Base-by-base conservation (phyloP, 2,113 vertebrate genomes). In the Channa maculata region DNA sequence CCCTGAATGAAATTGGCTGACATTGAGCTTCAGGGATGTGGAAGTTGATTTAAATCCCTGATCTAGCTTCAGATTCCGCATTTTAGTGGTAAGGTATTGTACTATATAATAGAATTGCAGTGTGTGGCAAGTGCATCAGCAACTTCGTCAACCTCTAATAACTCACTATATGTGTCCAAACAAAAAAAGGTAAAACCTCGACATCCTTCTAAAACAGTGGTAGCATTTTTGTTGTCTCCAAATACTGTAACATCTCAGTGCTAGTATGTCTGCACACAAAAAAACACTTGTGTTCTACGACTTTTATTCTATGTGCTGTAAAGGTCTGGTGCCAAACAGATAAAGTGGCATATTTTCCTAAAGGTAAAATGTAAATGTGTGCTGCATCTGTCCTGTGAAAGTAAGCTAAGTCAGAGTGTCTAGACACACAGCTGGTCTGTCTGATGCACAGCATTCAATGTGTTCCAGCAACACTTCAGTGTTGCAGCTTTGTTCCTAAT, bases 161-260 rank as follows among this genome's bases (percentile, higher is more conserved):
- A 46, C 51, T 46, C 10, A 76, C 24, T 24, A 24, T 24, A 84
- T 68, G 62, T 49, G 63, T 75, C 39, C 46, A 55, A 62, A 84
- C 70, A 65, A 64, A 68, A 15, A 72, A 58, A 34, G 38, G 41
- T 62, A 24, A 33, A 81, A 61, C 39, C 54, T 72, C 65, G 78
- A 60, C 54, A 65, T 78, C 71, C 80, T 89, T 69, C 88, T 70
- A 55, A 84, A 89, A 86, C 77, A 65, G 66, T 76, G 54, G 85
- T 77, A 65, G 50, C 64, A 49, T 58, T 90, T 87, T 88, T 89
- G 86, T 91, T 91, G 77, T 88, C 24, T 24, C 24, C 24, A 84
- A 83, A 60, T 59, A 55, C 38, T 60, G 65, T 41, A 65, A 39
- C 71, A 68, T 75, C 78, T 78, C 51, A 79, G 71, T 85, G 58